Conservation (phyloP, 2,797 vertebrate genomes). For the Anabacerthia variegaticeps region DNA sequence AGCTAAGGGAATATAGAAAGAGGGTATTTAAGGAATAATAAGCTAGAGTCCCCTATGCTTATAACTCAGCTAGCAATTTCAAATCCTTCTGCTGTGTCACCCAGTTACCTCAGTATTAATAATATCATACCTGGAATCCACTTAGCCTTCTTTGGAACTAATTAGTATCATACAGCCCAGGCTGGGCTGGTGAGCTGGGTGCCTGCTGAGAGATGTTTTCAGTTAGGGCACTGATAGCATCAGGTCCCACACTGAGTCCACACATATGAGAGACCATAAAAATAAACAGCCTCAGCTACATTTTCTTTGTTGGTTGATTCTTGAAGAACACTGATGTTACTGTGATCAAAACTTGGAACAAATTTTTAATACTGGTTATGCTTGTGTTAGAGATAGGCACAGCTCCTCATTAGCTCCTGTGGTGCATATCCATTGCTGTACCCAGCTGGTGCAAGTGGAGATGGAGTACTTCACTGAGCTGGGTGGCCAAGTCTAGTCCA, state of each 20-base stretch:
- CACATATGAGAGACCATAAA: neutral
- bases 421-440: fast-evolving
- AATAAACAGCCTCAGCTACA: neutral
- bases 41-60: neutral
- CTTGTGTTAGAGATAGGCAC: neutral
- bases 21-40: conserved; percentile 14
- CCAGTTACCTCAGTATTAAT: neutral
- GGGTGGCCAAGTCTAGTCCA: neutral
- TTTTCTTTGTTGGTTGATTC: neutral
- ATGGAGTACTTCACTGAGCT: neutral
- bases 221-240: neutral
- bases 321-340: neutral
- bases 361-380: neutral
- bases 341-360: neutral
- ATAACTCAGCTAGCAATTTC: neutral
- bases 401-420: neutral
- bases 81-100: neutral
- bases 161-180: neutral
- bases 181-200: neutral
- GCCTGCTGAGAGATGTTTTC: neutral
- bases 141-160: neutral
- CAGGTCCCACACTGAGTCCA: neutral
- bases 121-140: neutral
- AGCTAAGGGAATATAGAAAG: conserved; percentile 13
- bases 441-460: neutral